Conservation (phyloP, 2,797 vertebrate genomes). For the Sebastes wilsoni region DNA sequence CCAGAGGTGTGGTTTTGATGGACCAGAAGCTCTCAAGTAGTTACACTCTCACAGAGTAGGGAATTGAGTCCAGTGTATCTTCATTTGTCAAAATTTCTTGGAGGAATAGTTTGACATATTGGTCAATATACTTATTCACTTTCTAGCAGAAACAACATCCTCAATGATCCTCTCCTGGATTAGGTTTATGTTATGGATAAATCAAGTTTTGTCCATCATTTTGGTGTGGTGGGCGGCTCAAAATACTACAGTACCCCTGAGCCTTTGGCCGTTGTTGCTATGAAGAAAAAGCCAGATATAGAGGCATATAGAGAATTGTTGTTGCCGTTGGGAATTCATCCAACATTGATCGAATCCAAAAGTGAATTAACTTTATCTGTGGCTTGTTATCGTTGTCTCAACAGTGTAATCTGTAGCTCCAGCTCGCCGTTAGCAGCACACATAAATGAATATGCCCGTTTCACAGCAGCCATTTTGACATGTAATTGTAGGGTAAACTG, state of each 20-base stretch:
- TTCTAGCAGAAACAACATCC: not conserved
- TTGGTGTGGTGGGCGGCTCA: not conserved
- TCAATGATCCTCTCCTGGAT: not conserved
- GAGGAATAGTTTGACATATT: not conserved
- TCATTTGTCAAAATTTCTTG: not conserved
- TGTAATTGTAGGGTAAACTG: too few species aligned
- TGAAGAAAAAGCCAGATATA: not conserved
- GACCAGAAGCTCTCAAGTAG: not conserved
- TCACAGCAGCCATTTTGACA: too few species aligned
- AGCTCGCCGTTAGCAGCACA: not conserved
- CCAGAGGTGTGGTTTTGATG: constrained; percentile 4
- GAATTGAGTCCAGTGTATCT: not conserved
- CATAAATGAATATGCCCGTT: not conserved
- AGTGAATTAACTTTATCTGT: not conserved
- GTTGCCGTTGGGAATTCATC: not conserved
- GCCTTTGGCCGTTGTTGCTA: not conserved
- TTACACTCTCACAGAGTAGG: not conserved
- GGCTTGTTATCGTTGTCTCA: not conserved
- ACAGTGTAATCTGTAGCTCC: not conserved
- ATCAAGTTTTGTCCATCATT: not conserved
- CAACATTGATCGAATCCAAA: not conserved
- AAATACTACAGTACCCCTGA: not conserved
- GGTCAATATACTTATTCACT: not conserved
- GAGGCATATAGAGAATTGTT: not conserved
- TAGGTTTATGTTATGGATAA: not conserved